phyloP scores from a whole-genome alignment of 2,888 invertebrate genomes.

The Crossocerus cetratus region DNA sequence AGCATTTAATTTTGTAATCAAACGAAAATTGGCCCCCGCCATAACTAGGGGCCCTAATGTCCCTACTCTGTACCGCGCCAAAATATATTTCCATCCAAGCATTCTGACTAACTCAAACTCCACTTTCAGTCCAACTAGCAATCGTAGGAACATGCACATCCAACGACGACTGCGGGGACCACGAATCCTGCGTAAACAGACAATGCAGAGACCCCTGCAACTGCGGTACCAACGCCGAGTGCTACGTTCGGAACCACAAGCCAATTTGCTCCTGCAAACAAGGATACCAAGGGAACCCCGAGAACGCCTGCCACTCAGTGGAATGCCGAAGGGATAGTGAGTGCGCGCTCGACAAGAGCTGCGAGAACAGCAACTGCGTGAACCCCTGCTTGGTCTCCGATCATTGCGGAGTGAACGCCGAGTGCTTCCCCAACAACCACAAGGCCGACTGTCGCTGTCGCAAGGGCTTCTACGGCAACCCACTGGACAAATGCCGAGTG shows the following conservation, averaged over 20 bases:
- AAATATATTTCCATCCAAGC: too few species aligned
- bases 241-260: constrained; percentile 89
- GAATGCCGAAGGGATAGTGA: constrained; percentile 91
- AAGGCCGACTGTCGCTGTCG: constrained; percentile 88
- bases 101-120: too few species aligned
- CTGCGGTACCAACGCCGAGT: constrained; percentile 90
- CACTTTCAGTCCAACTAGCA: constrained; percentile 78
- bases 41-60: too few species aligned
- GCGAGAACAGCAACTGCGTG: constrained; percentile 90
- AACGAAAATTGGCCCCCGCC: not conserved
- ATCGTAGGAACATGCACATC: constrained; percentile 84
- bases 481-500: constrained; percentile 85
- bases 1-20: not conserved
- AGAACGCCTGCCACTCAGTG: constrained; percentile 86
- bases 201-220: constrained; percentile 92
- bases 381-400: constrained; percentile 90
- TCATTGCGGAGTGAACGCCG: constrained; percentile 89
- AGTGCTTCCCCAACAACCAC: constrained; percentile 87
- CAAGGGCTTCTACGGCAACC: constrained; percentile 88
- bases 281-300: constrained; percentile 92
- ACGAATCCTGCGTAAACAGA: constrained; percentile 91
- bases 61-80: too few species aligned
- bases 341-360: constrained; percentile 89
- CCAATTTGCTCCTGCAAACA: constrained; percentile 91
- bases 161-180: constrained; percentile 87